phyloP scores from a whole-genome alignment of 2,888 invertebrate genomes.

The Celastrina argiolus region DNA sequence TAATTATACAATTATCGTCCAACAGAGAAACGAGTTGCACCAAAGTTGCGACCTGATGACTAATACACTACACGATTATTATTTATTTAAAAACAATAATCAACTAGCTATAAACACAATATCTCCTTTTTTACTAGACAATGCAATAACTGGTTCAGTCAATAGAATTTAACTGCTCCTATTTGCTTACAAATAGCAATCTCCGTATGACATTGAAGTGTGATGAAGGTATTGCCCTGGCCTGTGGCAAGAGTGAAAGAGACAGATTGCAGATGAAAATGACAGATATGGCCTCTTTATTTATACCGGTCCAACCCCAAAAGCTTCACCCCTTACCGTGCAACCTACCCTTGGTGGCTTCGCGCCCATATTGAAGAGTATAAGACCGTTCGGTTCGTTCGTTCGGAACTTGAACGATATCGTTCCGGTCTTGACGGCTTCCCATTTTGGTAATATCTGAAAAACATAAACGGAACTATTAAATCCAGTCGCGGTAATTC shows the following conservation, averaged over 20 bases:
- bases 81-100: too few relatives aligned
- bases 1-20: too few relatives aligned
- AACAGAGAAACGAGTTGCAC: too few relatives aligned
- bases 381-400: constrained; percentile 94
- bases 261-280: constrained; percentile 33
- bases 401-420: constrained; percentile 97
- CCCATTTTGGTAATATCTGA: constrained; percentile 94
- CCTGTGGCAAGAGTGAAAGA: constrained; percentile 20
- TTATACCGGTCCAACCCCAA: constrained; percentile 63
- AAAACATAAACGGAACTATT: constrained; percentile 17
- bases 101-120: too few relatives aligned
- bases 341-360: constrained; percentile 86
- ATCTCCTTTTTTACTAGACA: too few relatives aligned
- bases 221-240: constrained; percentile 12
- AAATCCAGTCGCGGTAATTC: background rate
- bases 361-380: constrained; percentile 93
- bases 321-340: constrained; percentile 79
- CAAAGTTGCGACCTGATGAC: too few relatives aligned
- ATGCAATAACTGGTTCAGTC: background rate
- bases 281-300: constrained; percentile 44
- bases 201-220: constrained; percentile 26
- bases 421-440: constrained; percentile 91
- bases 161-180: background rate
- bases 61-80: too few relatives aligned
- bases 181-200: constrained; percentile 26